Evolutionary conservation across 1,140 invertebrate species (phyloP).

Genomic region (Zaprionus inermis): DNA sequence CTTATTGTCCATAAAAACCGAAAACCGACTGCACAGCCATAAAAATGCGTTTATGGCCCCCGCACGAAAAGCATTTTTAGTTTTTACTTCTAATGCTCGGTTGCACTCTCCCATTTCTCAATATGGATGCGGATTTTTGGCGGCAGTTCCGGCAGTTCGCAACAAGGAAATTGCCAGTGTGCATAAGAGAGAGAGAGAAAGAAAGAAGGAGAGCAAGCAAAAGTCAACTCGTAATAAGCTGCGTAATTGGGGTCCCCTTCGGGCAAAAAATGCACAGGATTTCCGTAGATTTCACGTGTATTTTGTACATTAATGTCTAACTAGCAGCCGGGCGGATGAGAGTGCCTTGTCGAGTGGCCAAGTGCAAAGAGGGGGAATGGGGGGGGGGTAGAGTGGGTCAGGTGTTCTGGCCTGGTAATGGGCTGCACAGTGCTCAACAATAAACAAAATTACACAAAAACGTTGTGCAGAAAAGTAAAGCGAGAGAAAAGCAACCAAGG

Average conservation of each 20-base stretch:
- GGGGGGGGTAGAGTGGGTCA: constrained; percentile 15
- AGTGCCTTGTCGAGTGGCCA: constrained; percentile 15
- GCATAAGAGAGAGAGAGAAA: constrained; percentile 8
- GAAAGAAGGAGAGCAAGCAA: constrained; percentile 23
- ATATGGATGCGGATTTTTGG: constrained; percentile 28
- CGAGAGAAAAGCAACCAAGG: background rate
- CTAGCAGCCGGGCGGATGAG: constrained; percentile 54
- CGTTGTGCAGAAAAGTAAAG: constrained; percentile 33
- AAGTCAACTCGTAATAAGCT: constrained; percentile 48
- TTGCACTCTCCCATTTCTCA: constrained; percentile 29
- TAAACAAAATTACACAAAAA: constrained; percentile 61
- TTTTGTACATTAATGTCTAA: constrained; percentile 68
- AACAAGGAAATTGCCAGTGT: constrained; percentile 29
- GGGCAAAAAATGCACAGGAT: constrained; percentile 68
- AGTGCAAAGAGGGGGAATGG: background rate
- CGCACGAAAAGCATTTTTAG: constrained; percentile 54
- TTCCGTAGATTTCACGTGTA: constrained; percentile 73
- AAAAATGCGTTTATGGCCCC: constrained; percentile 71
- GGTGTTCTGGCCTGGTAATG: constrained; percentile 32
- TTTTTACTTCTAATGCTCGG: constrained; percentile 30
- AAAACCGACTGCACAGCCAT: constrained; percentile 60
- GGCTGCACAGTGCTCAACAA: constrained; percentile 39
- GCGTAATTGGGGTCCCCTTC: constrained; percentile 47
- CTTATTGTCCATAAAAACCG: constrained; percentile 76
- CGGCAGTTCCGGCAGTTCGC: constrained; percentile 34